Evolutionary conservation across 2,888 invertebrate genomes (phyloP), one percentile per base, ranked within the genome.

Genomic region (Anoplius nigerrimus): DNA sequence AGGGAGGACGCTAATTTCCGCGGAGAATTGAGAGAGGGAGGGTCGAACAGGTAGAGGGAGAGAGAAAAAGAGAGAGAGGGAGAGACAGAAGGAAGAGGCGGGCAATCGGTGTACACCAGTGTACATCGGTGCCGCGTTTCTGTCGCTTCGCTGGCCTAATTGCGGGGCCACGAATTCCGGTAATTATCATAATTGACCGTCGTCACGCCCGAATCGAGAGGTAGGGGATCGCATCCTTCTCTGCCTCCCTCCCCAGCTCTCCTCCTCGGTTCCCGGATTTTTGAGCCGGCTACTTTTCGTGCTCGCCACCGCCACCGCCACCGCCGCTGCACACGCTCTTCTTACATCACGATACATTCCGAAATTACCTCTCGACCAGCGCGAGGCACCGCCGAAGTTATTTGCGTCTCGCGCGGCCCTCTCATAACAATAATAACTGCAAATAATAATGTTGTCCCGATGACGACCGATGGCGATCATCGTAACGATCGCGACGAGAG

Each of bases 181-280:
- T 84, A 86, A 86, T 86, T 86, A 86, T 84, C 79, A 84, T 86
- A 86, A 86, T 86, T 84, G 82, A 78, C 74, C 72, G 67, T 46
- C 64, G 82, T 80, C 82, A 82, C 84, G 82, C 83, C 82, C 82
- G 83, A 83, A 85, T 83, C 81, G 82, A 57, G 43, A 57, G 43
- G 8, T 20, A 42, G 4, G 0, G 5, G n/a, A 20, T 42, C 53
- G 15, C n/a, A n/a, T 51, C 51, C 18, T 4, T 51, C 16, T n/a
- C 27, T 34, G n/a, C n/a, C 11, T 18, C 27, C 8, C 24, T 27
- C 24, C 18, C 22, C 52, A 21, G n/a, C 51, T 57, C 48, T 16
- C n/a, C n/a, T n/a, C n/a, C n/a, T n/a, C n/a, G 53, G 43, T 18
- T 6, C 48, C 48, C 57, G 62, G 27, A 43, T 57, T 62, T 62